Conservation (phyloP, 1,140 invertebrate genomes). For the Pectinophora gossypiella region DNA sequence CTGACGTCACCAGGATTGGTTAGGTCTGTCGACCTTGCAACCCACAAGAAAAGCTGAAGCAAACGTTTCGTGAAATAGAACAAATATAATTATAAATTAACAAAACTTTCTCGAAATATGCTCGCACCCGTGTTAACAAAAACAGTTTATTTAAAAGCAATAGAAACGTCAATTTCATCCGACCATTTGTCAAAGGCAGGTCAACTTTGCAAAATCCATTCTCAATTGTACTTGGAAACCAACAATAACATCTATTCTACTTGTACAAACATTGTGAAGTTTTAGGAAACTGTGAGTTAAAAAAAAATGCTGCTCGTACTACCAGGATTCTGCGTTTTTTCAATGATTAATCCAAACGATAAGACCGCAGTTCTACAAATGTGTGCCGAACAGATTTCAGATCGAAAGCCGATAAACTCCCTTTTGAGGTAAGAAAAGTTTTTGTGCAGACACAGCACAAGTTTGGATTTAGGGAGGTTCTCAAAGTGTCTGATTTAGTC, state of each 20-base stretch:
- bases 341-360: constrained; percentile 65
- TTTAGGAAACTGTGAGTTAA: constrained; percentile 26
- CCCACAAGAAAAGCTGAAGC: too few species aligned
- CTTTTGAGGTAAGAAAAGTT: constrained; percentile 54
- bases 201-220: too few species aligned
- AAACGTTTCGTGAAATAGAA: too few species aligned
- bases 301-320: constrained; percentile 52
- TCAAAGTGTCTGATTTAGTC: background rate
- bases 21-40: too few species aligned
- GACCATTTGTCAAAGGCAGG: too few species aligned
- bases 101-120: too few species aligned
- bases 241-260: constrained; percentile 21
- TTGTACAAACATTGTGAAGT: constrained; percentile 36
- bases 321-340: constrained; percentile 51
- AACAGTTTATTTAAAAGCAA: too few species aligned
- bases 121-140: too few species aligned
- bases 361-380: constrained; percentile 60
- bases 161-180: too few species aligned
- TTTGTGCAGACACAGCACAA: constrained; percentile 31
- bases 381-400: constrained; percentile 65
- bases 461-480: background rate
- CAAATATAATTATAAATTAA: too few species aligned
- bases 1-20: too few species aligned
- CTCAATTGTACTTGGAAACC: too few species aligned
- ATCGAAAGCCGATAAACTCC: constrained; percentile 64